Conservation (phyloP, 2,888 invertebrate species). For the Idaea biselata region DNA sequence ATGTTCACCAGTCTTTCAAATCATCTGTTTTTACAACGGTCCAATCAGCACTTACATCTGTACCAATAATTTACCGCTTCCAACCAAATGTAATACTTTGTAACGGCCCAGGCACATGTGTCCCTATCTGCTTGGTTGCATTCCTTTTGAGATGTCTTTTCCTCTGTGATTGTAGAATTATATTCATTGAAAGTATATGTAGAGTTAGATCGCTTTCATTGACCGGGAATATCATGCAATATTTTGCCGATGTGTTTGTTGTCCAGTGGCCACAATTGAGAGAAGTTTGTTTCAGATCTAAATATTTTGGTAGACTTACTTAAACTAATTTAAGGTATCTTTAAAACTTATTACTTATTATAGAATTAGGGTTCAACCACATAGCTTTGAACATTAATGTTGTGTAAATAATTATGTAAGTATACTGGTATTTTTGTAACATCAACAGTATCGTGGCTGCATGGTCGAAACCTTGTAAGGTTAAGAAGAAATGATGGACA, state of each 20-base stretch:
- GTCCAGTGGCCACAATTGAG: constrained; percentile 95
- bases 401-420: neutral
- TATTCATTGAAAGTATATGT: constrained; percentile 97
- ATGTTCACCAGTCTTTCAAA: constrained; percentile 92
- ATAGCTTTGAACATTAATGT: neutral
- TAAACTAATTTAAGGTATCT: constrained; percentile 44
- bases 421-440: neutral
- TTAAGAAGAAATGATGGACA: constrained; percentile 31
- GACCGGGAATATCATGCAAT: constrained; percentile 91
- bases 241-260: constrained; percentile 90
- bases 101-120: constrained; percentile 98
- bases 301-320: constrained; percentile 88
- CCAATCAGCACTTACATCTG: constrained; percentile 83
- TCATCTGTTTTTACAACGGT: constrained; percentile 90
- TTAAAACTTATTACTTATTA: neutral
- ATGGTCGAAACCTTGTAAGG: neutral
- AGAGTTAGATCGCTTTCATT: constrained; percentile 94
- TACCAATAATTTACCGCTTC: constrained; percentile 84
- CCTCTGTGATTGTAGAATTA: constrained; percentile 85
- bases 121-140: constrained; percentile 92
- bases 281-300: constrained; percentile 83
- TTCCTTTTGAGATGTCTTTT: constrained; percentile 86
- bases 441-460: neutral
- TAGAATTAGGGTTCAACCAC: neutral
- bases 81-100: constrained; percentile 91